phyloP scores from a whole-genome alignment of 2,888 invertebrate species.

The Xanthorhoe designata region DNA sequence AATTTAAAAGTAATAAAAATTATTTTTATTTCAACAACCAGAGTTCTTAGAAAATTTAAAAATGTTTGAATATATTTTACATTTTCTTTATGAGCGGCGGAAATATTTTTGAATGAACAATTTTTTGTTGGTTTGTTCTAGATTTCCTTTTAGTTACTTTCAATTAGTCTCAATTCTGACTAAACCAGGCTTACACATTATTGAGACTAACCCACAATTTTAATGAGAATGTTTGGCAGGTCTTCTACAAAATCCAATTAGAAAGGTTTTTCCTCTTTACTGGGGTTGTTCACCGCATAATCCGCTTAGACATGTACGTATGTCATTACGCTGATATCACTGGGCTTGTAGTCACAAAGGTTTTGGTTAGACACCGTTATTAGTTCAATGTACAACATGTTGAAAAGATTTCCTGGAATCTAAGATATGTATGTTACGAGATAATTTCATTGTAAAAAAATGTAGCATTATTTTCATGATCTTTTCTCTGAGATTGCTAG shows the following conservation, averaged over 20 bases:
- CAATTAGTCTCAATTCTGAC: not conserved
- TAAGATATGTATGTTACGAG: not conserved
- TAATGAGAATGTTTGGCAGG: constrained; percentile 27
- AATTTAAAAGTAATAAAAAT: no score
- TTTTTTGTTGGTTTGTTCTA: no score
- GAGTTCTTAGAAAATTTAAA: no score
- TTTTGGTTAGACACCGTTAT: not conserved
- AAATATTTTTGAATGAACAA: no score
- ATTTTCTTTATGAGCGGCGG: no score
- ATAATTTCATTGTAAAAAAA: no score
- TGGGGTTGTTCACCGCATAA: constrained; percentile 55
- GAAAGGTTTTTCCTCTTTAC: constrained; percentile 51
- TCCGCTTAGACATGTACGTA: constrained; percentile 48
- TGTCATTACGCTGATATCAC: constrained; percentile 39
- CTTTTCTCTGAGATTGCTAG: no score
- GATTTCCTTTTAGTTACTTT: no score
- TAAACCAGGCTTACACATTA: constrained; percentile 13
- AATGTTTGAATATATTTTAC: no score
- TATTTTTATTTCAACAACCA: no score
- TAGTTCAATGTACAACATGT: constrained; percentile 5
- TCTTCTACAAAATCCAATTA: constrained; percentile 41
- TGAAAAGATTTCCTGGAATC: constrained; percentile 2
- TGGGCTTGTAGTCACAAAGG: constrained; percentile 20
- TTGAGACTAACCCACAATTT: constrained; percentile 18
- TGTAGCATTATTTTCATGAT: no score